These are phyloP conservation scores for Microcebus lehilahytsara DNA, from an alignment of 2,113 vertebrate species.

Conservation along the genomic window DNA sequence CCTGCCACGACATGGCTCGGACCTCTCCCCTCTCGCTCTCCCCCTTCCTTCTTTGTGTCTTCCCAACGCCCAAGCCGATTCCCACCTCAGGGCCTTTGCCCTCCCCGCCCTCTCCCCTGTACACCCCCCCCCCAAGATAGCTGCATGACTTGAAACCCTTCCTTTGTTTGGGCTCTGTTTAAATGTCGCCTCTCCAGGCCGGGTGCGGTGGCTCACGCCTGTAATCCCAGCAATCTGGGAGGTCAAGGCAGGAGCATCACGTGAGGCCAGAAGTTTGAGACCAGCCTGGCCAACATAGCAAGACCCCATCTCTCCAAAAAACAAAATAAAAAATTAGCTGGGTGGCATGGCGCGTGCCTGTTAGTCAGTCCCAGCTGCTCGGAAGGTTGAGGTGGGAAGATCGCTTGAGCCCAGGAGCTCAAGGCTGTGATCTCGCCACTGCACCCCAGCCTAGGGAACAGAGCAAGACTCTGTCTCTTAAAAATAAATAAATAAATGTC, in stretches of 20 bases:
- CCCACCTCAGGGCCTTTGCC: background rate
- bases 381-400: too few species aligned
- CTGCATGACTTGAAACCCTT: background rate
- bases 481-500: background rate
- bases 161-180: background rate
- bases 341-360: fast-evolving
- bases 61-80: background rate
- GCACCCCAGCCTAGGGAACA: too few species aligned
- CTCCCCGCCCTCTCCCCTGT: background rate
- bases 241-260: background rate
- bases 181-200: background rate
- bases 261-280: too few species aligned
- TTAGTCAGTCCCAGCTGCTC: too few species aligned
- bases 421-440: too few species aligned
- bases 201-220: background rate
- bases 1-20: background rate
- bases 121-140: background rate
- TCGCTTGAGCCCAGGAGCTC: too few species aligned
- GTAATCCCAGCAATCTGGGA: background rate
- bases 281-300: too few species aligned
- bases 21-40: background rate
- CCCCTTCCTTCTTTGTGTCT: background rate
- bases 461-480: too few species aligned
- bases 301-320: too few species aligned
- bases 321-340: too few species aligned